Conservation (phyloP, 2,797 vertebrate species). For the Luscinia luscinia region DNA sequence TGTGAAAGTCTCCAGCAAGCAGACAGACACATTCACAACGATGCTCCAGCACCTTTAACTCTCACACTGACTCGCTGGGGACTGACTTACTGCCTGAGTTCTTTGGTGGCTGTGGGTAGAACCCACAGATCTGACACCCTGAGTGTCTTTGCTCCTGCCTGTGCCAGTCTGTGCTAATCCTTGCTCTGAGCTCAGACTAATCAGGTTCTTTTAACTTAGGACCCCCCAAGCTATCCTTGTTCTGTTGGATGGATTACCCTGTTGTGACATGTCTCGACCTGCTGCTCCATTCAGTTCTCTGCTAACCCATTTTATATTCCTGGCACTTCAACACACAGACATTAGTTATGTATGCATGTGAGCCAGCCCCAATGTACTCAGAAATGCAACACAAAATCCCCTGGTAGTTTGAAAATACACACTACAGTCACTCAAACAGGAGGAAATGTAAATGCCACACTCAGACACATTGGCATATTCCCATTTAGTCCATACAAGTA, state of each 20-base stretch:
- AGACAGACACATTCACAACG: neutral
- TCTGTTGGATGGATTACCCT: slow-evolving; percentile 30
- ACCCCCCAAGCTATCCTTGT: neutral
- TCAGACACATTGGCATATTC: neutral
- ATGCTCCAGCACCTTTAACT: neutral
- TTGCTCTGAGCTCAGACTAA: slow-evolving; percentile 20
- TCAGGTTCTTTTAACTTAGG: slow-evolving; percentile 13
- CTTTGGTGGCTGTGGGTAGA: neutral
- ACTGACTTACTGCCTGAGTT: neutral
- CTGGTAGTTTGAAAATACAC: slow-evolving; percentile 9
- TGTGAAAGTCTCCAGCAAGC: neutral
- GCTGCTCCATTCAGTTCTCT: slow-evolving; percentile 5
- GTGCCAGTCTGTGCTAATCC: slow-evolving; percentile 29
- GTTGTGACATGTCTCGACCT: slow-evolving; percentile 54
- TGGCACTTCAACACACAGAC: slow-evolving; percentile 46
- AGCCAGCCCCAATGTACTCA: neutral
- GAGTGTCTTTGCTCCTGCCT: neutral
- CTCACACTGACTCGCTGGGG: neutral
- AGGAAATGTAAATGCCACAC: slow-evolving; percentile 14
- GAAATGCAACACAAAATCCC: slow-evolving; percentile 38
- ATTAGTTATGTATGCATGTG: slow-evolving; percentile 19
- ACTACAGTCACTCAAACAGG: neutral
- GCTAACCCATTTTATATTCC: slow-evolving; percentile 46
- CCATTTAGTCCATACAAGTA: neutral
- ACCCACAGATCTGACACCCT: neutral